Base-by-base conservation (phyloP, 2,888 invertebrate species). In the Tachina lurida region DNA sequence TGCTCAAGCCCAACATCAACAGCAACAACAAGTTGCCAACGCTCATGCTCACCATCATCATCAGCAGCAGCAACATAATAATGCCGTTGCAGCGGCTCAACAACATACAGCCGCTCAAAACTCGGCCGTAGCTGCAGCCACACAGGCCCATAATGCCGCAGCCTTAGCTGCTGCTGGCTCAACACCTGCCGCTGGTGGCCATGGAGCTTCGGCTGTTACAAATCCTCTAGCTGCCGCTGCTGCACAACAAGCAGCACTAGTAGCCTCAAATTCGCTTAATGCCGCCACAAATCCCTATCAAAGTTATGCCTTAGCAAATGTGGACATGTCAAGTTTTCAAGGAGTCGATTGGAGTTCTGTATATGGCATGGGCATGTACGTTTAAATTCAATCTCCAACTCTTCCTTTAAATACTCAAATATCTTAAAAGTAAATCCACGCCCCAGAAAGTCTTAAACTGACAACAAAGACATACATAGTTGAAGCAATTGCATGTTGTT, bases 351-450 rank as follows among this genome's bases (percentile, higher is more conserved):
- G 97, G 97, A 95, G 96, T 90, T 96, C 96, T 90, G 96, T 97
- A 96, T 97, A 97, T 93, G 97, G 97, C 91, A 96, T 97, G 94
- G 97, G 97, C 92, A 97, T 97, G 97, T 97, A 97, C 94, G 97
- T 97, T 89, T 92, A 92, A 91, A 88, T 58, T 31, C 52, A 49
- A 84, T 70, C 43, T 60, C 12, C 41, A 67, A 74, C 52, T 78
- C 84, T 84, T 78, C 62, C 71, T 79, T 73, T 43, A 56, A 84
- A 77, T 60, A 65, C 45, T 63, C 43, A 63, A 47, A 17, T 49
- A 49, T 58, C 54, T 39, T 19, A 68, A 77, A 73, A 19, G 41
- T 3, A 31, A 65, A 47, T 47, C 52, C 31, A 67, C 13, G 75
- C 58, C 49, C 39, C n/a, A 67, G 39, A 77, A 73, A 83, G 77